These are phyloP conservation scores for Empidonax traillii DNA, from an alignment of 2,113 vertebrate genomes.

Conservation along the genomic window DNA sequence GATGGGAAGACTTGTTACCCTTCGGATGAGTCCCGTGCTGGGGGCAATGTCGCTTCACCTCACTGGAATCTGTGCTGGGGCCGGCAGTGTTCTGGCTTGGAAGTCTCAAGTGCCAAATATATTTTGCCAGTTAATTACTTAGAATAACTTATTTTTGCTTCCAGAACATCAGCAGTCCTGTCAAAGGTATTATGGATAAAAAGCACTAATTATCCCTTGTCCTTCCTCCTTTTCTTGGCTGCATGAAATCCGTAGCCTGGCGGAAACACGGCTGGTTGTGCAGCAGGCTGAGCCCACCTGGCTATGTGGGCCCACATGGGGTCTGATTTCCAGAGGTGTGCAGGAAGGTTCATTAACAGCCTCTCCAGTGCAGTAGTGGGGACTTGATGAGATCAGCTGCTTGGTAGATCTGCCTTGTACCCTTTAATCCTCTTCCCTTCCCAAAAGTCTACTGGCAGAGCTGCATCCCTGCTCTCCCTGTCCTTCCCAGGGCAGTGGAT, in stretches of 20 bases:
- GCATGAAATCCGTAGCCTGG: neutral
- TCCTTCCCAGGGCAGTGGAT: neutral
- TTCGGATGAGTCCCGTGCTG: neutral
- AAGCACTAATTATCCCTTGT: neutral
- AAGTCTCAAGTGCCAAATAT: neutral
- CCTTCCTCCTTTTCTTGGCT: neutral
- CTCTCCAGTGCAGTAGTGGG: accelerated
- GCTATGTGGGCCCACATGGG: neutral
- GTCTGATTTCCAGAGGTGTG: neutral
- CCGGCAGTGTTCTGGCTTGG: neutral
- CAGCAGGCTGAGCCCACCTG: neutral
- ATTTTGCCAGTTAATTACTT: neutral
- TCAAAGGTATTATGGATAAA: neutral
- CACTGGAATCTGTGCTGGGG: accelerated
- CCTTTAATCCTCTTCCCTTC: neutral
- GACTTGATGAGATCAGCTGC: neutral
- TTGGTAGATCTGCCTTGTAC: neutral
- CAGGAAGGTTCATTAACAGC: neutral
- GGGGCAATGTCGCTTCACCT: accelerated
- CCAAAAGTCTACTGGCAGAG: neutral
- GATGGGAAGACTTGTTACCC: accelerated
- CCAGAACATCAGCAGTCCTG: neutral
- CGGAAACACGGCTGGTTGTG: neutral
- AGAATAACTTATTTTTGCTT: neutral
- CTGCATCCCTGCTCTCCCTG: neutral